These are phyloP conservation scores for Lamellibrachia columna DNA, from an alignment of 2,888 invertebrate genomes.

Conservation along the genomic window DNA sequence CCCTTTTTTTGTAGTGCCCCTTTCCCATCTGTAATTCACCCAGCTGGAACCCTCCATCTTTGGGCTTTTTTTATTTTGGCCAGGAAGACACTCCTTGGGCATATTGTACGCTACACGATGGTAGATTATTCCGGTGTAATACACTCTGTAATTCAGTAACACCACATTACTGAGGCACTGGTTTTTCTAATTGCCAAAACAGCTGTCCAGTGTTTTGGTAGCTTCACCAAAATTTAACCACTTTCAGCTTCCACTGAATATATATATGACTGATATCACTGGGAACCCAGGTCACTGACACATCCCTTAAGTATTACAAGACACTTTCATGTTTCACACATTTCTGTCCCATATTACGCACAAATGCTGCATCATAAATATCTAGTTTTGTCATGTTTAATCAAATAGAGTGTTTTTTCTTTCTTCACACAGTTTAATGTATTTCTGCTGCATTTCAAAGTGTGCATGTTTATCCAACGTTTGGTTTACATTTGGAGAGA, in stretches of 20 bases:
- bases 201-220: neutral
- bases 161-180: neutral
- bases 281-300: neutral
- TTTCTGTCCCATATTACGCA: neutral
- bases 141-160: neutral
- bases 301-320: neutral
- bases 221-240: neutral
- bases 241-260: neutral
- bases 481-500: neutral
- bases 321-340: neutral
- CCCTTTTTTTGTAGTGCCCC: neutral
- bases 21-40: neutral
- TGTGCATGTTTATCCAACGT: neutral
- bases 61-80: neutral
- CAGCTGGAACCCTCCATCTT: constrained; percentile 1
- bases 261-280: neutral
- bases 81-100: neutral
- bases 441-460: neutral
- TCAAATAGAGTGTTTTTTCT: too few relatives aligned
- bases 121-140: too few relatives aligned
- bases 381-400: too few relatives aligned
- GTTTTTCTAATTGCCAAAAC: neutral
- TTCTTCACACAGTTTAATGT: neutral
- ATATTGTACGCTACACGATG: neutral
- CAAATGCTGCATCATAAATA: too few relatives aligned